These are phyloP conservation scores for Emydocephalus ijimae DNA, from an alignment of 2,113 vertebrate species.

Conservation along the genomic window DNA sequence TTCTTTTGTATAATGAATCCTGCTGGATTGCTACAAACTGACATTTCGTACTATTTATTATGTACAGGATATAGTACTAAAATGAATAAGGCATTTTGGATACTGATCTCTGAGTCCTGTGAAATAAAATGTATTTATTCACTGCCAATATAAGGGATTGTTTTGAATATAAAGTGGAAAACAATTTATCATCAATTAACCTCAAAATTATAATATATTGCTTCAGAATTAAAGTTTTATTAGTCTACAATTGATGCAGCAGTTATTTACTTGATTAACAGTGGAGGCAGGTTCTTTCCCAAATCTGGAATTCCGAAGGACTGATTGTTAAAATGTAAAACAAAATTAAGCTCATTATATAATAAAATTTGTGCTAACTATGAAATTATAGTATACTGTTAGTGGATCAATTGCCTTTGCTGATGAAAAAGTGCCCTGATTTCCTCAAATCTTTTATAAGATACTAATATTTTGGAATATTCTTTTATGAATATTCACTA, in stretches of 20 bases:
- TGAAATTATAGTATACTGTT: neutral
- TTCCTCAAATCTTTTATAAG: neutral
- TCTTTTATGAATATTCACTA: neutral
- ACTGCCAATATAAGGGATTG: conserved; percentile 59
- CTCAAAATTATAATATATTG: conserved; percentile 56
- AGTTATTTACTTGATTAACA: neutral
- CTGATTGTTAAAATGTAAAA: neutral
- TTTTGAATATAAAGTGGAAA: conserved; percentile 63
- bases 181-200: conserved; percentile 58
- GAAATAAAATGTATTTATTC: conserved; percentile 63
- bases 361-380: neutral
- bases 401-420: neutral
- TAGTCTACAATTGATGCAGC: conserved; percentile 22
- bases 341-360: neutral
- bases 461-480: neutral
- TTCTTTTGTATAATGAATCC: too few relatives aligned
- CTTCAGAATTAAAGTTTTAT: conserved; percentile 38
- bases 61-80: conserved; percentile 65
- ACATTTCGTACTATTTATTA: conserved; percentile 55
- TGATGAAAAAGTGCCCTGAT: neutral
- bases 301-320: neutral
- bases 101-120: conserved; percentile 72
- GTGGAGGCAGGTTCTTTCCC: neutral
- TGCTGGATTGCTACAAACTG: too few relatives aligned
- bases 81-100: conserved; percentile 72